Percentiles rank a stretch among this genome's conserved stretches.
These are phyloP conservation scores for Morphnarchus princeps DNA, from an alignment of 2,113 vertebrate genomes.

Conservation along the genomic window DNA sequence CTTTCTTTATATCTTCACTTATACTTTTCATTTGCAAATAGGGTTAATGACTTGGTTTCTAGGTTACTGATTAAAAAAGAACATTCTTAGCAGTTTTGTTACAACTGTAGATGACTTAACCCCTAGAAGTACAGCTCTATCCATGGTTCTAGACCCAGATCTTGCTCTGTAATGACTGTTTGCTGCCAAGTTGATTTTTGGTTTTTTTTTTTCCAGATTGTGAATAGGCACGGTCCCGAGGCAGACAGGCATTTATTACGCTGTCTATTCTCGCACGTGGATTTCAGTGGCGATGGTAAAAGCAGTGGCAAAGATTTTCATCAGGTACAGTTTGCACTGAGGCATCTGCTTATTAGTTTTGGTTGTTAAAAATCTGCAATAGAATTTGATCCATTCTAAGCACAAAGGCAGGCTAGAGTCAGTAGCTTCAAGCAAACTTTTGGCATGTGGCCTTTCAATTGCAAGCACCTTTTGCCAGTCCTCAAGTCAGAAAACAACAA, in stretches of 20 bases:
- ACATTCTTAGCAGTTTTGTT: not conserved
- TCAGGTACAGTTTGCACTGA: conserved; percentile 82
- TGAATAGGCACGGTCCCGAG: conserved; percentile 99
- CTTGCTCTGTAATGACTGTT: not conserved
- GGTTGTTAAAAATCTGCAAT: not conserved
- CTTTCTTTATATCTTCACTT: not conserved
- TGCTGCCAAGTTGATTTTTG: not conserved
- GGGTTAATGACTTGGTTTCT: not conserved
- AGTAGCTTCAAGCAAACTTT: not conserved
- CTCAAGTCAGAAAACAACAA: not conserved
- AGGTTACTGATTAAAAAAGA: not conserved
- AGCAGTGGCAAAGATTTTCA: conserved; percentile 99
- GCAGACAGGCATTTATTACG: conserved; percentile 99
- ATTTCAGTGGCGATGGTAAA: conserved; percentile 99
- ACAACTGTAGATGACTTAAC: not conserved
- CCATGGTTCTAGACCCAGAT: not conserved
- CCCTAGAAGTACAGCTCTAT: not conserved
- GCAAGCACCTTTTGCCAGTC: not conserved
- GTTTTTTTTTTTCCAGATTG: conserved; percentile 80
- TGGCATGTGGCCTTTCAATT: not conserved
- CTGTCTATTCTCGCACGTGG: conserved; percentile 99
- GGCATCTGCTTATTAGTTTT: not conserved
- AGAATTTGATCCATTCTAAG: not conserved
- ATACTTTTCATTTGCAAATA: not conserved
- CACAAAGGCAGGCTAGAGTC: not conserved